These are phyloP conservation scores for Cecidostiba fungosa DNA, from an alignment of 2,888 invertebrate species.

Conservation along the genomic window DNA sequence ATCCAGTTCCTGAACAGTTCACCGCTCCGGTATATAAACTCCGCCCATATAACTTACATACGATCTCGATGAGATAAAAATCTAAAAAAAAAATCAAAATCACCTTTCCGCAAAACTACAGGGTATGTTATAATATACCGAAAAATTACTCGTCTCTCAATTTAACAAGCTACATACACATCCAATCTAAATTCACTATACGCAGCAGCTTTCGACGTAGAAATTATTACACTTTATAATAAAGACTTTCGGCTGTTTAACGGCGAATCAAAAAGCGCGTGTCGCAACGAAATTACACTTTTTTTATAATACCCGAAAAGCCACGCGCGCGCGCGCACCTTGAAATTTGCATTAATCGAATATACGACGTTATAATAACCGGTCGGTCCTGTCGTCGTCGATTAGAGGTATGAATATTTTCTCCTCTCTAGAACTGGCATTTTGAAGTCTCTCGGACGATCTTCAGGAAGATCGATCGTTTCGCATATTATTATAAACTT, in stretches of 20 bases:
- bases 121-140: too few species aligned
- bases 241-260: constrained; percentile 40
- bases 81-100: not conserved
- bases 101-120: not conserved
- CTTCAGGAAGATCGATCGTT: not conserved
- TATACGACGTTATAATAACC: constrained; percentile 48
- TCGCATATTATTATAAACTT: not conserved
- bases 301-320: not conserved
- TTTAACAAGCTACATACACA: not conserved
- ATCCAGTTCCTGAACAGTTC: not conserved
- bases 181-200: not conserved
- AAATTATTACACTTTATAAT: constrained; percentile 36
- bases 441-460: not conserved
- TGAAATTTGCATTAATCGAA: constrained; percentile 62
- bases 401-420: constrained; percentile 13
- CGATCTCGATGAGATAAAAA: not conserved
- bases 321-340: constrained; percentile 32
- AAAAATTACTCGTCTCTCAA: not conserved
- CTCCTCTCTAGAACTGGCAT: too few species aligned
- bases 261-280: constrained; percentile 20
- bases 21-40: not conserved
- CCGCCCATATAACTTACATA: not conserved
- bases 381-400: constrained; percentile 30
- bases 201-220: not conserved
- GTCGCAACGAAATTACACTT: constrained; percentile 50